Percentiles rank a stretch among this genome's conserved stretches.
phyloP scores from a whole-genome alignment of 1,140 invertebrate genomes.

The Ips typographus region DNA sequence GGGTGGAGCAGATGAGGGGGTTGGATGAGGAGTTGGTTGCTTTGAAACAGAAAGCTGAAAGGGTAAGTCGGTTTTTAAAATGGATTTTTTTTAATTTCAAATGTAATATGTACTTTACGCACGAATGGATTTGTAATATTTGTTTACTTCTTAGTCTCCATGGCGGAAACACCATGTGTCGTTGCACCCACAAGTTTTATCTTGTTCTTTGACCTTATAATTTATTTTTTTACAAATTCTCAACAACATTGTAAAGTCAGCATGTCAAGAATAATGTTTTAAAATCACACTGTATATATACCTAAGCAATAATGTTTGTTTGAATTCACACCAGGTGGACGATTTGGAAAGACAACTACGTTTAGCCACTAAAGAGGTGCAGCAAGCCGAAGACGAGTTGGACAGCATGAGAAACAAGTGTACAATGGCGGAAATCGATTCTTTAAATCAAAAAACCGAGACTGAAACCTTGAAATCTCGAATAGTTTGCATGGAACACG shows the following conservation, averaged over 20 bases:
- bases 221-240: too few relatives aligned
- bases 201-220: too few relatives aligned
- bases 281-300: background rate
- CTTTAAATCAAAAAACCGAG: conserved; percentile 31
- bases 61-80: background rate
- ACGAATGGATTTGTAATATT: background rate
- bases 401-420: conserved; percentile 38
- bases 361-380: conserved; percentile 33
- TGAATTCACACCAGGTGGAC: conserved; percentile 14
- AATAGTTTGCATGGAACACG: conserved; percentile 40
- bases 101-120: background rate
- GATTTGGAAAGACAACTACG: conserved; percentile 38
- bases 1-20: conserved; percentile 37
- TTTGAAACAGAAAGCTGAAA: conserved; percentile 29
- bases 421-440: conserved; percentile 31
- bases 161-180: too few relatives aligned
- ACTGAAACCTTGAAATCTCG: conserved; percentile 33
- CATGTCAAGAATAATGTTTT: too few relatives aligned
- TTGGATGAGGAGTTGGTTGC: conserved; percentile 29
- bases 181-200: too few relatives aligned
- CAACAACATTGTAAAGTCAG: too few relatives aligned
- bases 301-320: background rate
- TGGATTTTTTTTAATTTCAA: background rate
- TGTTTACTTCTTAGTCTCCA: too few relatives aligned
- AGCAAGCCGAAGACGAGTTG: conserved; percentile 40